Percentiles rank a stretch among this genome's conserved stretches.
Evolutionary conservation across 2,113 vertebrate species (phyloP).

Genomic region (Pituophis catenifer): DNA sequence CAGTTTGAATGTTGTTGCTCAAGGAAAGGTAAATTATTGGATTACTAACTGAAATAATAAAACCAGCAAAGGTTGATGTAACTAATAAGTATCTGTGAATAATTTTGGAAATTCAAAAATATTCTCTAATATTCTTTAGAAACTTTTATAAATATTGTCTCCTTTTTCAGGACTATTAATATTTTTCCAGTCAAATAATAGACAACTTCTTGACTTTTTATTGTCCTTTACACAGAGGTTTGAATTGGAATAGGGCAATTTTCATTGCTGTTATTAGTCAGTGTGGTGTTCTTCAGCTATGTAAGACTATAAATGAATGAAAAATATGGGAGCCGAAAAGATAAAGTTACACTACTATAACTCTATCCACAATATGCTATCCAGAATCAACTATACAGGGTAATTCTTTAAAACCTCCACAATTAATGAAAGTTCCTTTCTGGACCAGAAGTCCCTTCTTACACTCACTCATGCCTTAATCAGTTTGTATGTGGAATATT

Average conservation of each 20-base stretch:
- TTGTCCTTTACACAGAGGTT: slow-evolving; percentile 19
- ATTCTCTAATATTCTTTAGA: not conserved
- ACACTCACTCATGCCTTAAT: not conserved
- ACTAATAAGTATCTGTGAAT: not conserved
- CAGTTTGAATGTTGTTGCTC: not conserved
- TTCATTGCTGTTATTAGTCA: not conserved
- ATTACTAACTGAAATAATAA: not conserved
- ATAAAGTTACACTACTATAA: not conserved
- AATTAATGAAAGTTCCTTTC: not conserved
- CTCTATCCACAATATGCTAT: not conserved
- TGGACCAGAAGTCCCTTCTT: not conserved
- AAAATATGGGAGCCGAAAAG: not conserved
- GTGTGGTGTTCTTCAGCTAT: not conserved
- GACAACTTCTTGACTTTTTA: slow-evolving; percentile 6
- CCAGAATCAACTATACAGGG: slow-evolving; percentile 26
- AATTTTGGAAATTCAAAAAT: not conserved
- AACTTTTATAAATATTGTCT: not conserved
- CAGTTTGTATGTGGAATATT: not conserved
- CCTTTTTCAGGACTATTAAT: not conserved
- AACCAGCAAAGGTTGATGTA: not conserved
- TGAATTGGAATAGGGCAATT: slow-evolving; percentile 12
- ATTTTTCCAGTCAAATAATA: slow-evolving; percentile 28
- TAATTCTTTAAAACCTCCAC: not conserved
- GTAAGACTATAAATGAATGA: not conserved
- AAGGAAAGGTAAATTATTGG: not conserved